These are phyloP conservation scores for Rousettus leschenaultii DNA, from an alignment of 2,113 vertebrate genomes.

Conservation along the genomic window DNA sequence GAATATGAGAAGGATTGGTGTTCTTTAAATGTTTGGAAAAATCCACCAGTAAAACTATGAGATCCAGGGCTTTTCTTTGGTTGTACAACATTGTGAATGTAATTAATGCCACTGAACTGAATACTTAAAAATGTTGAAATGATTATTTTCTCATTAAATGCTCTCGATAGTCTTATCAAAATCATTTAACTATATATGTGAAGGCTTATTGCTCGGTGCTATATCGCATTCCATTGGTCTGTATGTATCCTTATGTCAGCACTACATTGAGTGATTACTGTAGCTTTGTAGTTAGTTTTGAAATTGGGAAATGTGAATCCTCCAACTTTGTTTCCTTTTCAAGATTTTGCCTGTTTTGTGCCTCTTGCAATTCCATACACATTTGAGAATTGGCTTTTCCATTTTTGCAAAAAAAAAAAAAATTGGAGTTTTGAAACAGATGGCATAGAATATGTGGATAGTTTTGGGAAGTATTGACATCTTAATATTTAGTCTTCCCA, in stretches of 20 bases:
- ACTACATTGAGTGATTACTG: background rate
- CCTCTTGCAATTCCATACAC: background rate
- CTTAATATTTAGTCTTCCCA: background rate
- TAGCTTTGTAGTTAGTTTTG: slow-evolving; percentile 3
- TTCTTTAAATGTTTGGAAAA: background rate
- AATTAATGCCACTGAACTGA: background rate
- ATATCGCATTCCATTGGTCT: background rate
- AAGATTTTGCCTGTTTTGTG: background rate
- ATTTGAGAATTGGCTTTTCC: background rate
- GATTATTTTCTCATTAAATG: background rate
- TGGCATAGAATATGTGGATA: background rate
- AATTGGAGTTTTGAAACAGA: background rate
- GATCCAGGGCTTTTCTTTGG: background rate
- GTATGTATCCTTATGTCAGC: background rate
- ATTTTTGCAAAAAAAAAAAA: background rate
- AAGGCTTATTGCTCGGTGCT: background rate
- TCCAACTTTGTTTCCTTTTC: background rate
- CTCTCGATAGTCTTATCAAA: background rate
- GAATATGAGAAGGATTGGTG: background rate
- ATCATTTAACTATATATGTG: background rate
- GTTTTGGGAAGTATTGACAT: background rate
- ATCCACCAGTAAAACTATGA: background rate
- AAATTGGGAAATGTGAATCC: background rate
- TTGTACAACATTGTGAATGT: background rate
- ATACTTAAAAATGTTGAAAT: background rate